Evolutionary conservation across 2,113 vertebrate genomes (phyloP).

Genomic region (Notiomystis cincta): DNA sequence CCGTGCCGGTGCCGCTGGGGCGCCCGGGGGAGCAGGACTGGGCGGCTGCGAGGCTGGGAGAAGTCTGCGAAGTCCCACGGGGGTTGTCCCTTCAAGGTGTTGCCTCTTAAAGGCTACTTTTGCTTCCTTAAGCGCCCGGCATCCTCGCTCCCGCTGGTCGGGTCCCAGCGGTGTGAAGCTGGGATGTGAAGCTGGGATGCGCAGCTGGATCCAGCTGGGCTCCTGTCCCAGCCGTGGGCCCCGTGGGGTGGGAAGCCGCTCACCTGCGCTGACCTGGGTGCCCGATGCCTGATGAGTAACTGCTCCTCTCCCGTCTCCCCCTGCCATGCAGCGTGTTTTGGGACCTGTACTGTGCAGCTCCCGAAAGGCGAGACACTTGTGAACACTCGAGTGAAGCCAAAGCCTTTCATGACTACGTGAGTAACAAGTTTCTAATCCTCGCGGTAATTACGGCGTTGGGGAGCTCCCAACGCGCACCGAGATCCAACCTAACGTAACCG

Average conservation of each 20-base stretch:
- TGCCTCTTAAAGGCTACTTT: neutral
- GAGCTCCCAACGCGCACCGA: slow-evolving; percentile 17
- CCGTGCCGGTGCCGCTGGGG: neutral
- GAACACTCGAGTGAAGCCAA: slow-evolving; percentile 99
- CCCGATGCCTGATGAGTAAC: slow-evolving; percentile 9
- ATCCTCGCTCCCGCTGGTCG: accelerated
- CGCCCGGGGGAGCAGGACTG: neutral
- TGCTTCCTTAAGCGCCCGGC: accelerated
- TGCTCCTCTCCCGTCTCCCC: slow-evolving; percentile 34
- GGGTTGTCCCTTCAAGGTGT: neutral
- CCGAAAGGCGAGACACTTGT: slow-evolving; percentile 98
- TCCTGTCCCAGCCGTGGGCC: neutral
- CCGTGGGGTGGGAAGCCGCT: neutral
- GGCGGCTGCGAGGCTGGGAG: neutral
- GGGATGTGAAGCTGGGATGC: neutral
- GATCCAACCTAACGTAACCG: neutral
- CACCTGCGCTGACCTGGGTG: neutral
- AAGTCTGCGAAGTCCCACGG: neutral
- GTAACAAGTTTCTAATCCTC: slow-evolving; percentile 78
- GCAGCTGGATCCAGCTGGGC: accelerated
- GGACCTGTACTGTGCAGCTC: slow-evolving; percentile 99
- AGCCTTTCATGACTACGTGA: slow-evolving; percentile 99
- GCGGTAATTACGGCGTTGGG: slow-evolving; percentile 63
- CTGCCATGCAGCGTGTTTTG: slow-evolving; percentile 88
- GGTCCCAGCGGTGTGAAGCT: neutral